A percentile compares a stretch with the other conserved stretches of the same genome.
Conservation (phyloP, 2,888 invertebrate species). For the Ophion costatus region DNA sequence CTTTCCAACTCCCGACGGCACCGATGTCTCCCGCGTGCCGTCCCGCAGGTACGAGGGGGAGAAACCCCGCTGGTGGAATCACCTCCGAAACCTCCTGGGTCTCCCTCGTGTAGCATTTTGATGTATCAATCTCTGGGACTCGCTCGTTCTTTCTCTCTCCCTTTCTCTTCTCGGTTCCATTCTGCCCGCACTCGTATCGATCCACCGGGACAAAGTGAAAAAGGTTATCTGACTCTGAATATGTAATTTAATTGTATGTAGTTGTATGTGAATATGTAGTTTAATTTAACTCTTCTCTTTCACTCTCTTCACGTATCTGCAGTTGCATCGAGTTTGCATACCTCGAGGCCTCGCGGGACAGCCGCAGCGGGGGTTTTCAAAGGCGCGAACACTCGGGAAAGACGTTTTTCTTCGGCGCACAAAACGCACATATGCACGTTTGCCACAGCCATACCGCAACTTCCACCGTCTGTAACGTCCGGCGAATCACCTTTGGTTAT, state of each 20-base stretch:
- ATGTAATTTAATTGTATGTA: too few species aligned
- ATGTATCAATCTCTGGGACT: not conserved
- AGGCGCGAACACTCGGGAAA: too few species aligned
- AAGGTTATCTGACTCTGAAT: constrained; percentile 51
- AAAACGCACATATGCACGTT: too few species aligned
- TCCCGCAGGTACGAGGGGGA: constrained; percentile 52
- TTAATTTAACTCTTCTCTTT: constrained; percentile 39
- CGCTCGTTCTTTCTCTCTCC: constrained; percentile 15
- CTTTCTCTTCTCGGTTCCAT: not conserved
- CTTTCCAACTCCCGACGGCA: not conserved
- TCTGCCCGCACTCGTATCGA: constrained; percentile 44
- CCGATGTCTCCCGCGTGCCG: constrained; percentile 10
- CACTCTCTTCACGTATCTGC: not conserved
- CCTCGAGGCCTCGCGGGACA: constrained; percentile 5
- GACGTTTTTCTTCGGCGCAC: too few species aligned
- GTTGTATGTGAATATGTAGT: too few species aligned
- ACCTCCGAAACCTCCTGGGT: constrained; percentile 31
- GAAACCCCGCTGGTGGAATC: constrained; percentile 40
- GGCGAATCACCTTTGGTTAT: constrained; percentile 23
- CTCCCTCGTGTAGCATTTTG: constrained; percentile 18
- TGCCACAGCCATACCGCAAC: constrained; percentile 16
- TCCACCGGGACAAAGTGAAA: constrained; percentile 62
- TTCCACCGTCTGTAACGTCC: constrained; percentile 31
- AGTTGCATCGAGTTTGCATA: constrained; percentile 28
- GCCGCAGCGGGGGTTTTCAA: not conserved